A percentile compares a stretch with the other conserved stretches of the same genome.
Evolutionary conservation across 1,140 invertebrate genomes (phyloP).

Genomic region (Drosophila pseudoobscura): DNA sequence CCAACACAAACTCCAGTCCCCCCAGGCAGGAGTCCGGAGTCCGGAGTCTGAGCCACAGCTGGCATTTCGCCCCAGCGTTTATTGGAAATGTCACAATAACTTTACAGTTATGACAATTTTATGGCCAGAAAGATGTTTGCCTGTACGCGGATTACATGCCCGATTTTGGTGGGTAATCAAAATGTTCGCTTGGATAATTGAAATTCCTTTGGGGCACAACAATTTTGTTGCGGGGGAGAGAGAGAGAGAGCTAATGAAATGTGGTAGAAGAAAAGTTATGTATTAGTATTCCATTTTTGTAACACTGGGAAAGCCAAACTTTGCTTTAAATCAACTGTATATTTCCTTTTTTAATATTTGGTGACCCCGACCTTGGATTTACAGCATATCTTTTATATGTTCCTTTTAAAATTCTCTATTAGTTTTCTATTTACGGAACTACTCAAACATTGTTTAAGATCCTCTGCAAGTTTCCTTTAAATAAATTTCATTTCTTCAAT

Average conservation of each 20-base stretch:
- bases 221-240: conserved; percentile 7
- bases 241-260: conserved; percentile 11
- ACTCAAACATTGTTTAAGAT: not conserved
- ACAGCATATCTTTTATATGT: too few species aligned
- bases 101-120: conserved; percentile 72
- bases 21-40: not conserved
- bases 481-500: too few species aligned
- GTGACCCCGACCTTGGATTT: too few species aligned
- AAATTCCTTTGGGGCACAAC: conserved; percentile 4
- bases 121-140: conserved; percentile 38
- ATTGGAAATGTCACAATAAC: conserved; percentile 68
- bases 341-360: too few species aligned
- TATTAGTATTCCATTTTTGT: too few species aligned
- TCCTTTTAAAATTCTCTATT: too few species aligned
- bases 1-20: conserved; percentile 27
- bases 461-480: too few species aligned
- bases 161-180: not conserved
- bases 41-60: conserved; percentile 36
- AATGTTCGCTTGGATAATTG: conserved; percentile 23
- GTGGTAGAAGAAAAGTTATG: too few species aligned
- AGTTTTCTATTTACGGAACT: too few species aligned
- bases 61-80: conserved; percentile 47
- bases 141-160: conserved; percentile 11
- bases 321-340: not conserved
- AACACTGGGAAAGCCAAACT: too few species aligned